phyloP scores from a whole-genome alignment of 2,797 vertebrate species.

The Sitta carolinensis region DNA sequence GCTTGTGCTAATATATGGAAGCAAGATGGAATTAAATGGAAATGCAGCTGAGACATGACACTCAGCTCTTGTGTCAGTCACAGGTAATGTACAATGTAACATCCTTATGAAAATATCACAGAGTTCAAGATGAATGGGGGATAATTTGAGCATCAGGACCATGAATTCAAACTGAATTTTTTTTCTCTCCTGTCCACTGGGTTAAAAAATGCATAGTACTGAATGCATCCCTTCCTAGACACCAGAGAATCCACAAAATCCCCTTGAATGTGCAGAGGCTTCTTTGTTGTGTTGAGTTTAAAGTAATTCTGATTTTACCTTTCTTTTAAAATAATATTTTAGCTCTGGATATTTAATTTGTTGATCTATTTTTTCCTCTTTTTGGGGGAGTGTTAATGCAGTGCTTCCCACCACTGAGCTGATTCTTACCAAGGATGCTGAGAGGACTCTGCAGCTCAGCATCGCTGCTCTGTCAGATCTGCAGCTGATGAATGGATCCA shows the following conservation, averaged over 20 bases:
- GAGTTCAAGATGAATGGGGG: not conserved
- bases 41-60: not conserved
- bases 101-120: not conserved
- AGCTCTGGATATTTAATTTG: not conserved
- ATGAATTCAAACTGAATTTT: not conserved
- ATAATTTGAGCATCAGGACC: not conserved
- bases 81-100: not conserved
- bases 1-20: not conserved
- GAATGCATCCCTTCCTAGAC: not conserved
- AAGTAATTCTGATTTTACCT: not conserved
- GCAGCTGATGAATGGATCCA: not conserved
- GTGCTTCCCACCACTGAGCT: not conserved
- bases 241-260: not conserved
- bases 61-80: not conserved
- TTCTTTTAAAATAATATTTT: not conserved
- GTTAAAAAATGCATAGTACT: not conserved
- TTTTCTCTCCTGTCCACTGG: not conserved
- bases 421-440: not conserved
- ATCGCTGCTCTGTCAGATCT: not conserved
- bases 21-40: not conserved
- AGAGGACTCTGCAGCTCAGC: not conserved
- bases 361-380: not conserved
- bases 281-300: not conserved
- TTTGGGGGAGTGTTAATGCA: fast-evolving
- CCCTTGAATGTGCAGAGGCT: not conserved